A percentile compares a stretch with the other conserved stretches of the same genome.
Conservation (phyloP, 2,888 invertebrate genomes). For the Arenicola marina region DNA sequence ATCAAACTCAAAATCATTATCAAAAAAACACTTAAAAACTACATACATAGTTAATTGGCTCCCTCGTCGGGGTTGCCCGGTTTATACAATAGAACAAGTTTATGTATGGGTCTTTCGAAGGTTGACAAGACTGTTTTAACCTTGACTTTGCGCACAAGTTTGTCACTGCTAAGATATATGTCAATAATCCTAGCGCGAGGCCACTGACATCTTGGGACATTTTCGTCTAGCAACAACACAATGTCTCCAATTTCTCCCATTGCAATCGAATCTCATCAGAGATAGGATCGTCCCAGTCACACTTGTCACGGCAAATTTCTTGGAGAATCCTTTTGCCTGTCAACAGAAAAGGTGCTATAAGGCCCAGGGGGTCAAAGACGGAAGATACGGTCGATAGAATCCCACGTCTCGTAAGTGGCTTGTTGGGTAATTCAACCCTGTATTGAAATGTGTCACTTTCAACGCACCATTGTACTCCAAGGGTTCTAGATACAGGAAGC, state of each 20-base stretch:
- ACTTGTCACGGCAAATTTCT: conserved; percentile 24
- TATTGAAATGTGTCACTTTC: conserved; percentile 35
- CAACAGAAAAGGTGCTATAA: conserved; percentile 34
- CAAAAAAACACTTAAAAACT: too few species aligned
- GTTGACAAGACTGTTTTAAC: too few species aligned
- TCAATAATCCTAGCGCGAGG: too few species aligned
- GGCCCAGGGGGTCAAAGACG: conserved; percentile 37
- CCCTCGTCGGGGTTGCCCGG: too few species aligned
- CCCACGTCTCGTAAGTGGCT: conserved; percentile 32
- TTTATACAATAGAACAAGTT: too few species aligned
- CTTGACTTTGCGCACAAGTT: too few species aligned
- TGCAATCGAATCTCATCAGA: not conserved
- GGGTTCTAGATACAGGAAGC: not conserved
- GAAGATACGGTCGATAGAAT: conserved; percentile 32
- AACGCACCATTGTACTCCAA: conserved; percentile 33
- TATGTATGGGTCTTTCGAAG: too few species aligned
- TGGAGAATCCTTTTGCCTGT: conserved; percentile 32
- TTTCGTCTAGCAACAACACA: conserved; percentile 4
- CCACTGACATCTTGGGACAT: too few species aligned
- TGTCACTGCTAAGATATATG: too few species aligned
- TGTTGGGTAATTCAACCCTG: conserved; percentile 24
- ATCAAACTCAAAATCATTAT: too few species aligned
- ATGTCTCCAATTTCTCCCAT: conserved; percentile 12
- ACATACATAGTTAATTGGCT: too few species aligned
- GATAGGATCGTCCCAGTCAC: conserved; percentile 32